Percentiles rank a stretch among this genome's conserved stretches.
These are phyloP conservation scores for Ectropis grisescens DNA, from an alignment of 1,140 invertebrate genomes.

Conservation along the genomic window DNA sequence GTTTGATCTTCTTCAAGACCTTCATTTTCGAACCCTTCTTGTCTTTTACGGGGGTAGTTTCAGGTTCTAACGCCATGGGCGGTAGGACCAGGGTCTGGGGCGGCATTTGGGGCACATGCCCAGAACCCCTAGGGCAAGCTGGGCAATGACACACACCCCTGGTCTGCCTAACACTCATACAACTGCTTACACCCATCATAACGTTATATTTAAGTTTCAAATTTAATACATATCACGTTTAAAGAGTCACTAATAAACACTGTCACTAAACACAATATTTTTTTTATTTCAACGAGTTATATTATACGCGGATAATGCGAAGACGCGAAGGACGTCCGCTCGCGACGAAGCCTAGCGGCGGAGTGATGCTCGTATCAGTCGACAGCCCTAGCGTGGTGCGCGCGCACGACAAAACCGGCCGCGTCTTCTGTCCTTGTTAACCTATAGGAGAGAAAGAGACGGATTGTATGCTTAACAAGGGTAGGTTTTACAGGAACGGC, in stretches of 20 bases:
- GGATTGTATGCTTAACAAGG: too few species aligned
- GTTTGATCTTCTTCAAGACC: constrained; percentile 67
- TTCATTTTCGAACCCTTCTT: constrained; percentile 65
- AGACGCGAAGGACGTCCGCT: constrained; percentile 39
- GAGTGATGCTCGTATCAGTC: constrained; percentile 44
- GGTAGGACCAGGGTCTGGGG: constrained; percentile 52
- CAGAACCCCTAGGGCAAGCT: constrained; percentile 54
- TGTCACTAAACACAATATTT: too few species aligned
- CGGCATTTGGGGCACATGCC: constrained; percentile 36
- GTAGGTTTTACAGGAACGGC: too few species aligned
- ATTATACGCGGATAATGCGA: constrained; percentile 8
- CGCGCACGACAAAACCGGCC: constrained; percentile 6
- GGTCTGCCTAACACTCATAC: constrained; percentile 53
- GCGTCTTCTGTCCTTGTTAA: too few species aligned
- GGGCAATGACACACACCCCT: constrained; percentile 55
- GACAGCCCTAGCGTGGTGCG: neutral
- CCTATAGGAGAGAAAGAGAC: too few species aligned
- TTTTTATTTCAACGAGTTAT: too few species aligned
- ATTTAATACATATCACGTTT: constrained; percentile 1
- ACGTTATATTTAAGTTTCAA: constrained; percentile 10
- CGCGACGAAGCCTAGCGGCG: constrained; percentile 39
- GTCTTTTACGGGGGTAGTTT: constrained; percentile 54
- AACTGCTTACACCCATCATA: constrained; percentile 61
- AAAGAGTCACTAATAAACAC: neutral
- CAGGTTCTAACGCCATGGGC: constrained; percentile 53